Evolutionary conservation across 2,113 vertebrate genomes (phyloP).

Genomic region (Clarias macrocephalus): DNA sequence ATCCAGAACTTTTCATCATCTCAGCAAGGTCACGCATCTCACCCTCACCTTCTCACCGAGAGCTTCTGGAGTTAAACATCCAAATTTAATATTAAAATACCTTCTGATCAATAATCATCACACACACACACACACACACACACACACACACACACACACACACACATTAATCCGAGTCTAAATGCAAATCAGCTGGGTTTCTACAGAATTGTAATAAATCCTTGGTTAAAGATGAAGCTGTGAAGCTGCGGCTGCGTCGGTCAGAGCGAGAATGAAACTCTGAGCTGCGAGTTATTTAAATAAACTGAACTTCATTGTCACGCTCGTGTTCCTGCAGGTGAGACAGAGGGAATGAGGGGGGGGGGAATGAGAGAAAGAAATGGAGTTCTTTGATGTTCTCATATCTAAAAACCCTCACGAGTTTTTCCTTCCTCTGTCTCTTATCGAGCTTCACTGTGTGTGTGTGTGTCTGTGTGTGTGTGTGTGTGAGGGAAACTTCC

Average conservation of each 20-base stretch:
- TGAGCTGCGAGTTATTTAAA: background rate
- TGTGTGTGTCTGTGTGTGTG: constrained; percentile 3
- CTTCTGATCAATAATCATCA: background rate
- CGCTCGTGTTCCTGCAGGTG: background rate
- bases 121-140: background rate
- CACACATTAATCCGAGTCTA: background rate
- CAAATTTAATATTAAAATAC: background rate
- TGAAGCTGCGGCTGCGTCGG: background rate
- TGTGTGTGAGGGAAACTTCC: constrained; percentile 2
- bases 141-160: constrained; percentile 12
- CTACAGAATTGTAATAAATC: background rate
- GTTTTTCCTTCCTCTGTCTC: constrained; percentile 21
- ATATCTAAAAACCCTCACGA: constrained; percentile 20
- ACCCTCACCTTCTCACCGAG: background rate
- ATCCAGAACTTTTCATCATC: background rate
- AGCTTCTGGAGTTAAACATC: background rate
- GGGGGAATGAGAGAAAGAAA: constrained; percentile 8
- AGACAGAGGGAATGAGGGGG: background rate
- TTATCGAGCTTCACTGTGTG: constrained; percentile 4
- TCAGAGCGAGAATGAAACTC: background rate
- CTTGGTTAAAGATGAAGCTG: background rate
- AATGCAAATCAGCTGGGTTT: background rate
- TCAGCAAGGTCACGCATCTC: background rate
- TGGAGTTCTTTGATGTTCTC: constrained; percentile 44
- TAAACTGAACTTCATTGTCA: background rate